Evolutionary conservation across 2,888 invertebrate genomes (phyloP).

Genomic region (Hermodice carunculata): DNA sequence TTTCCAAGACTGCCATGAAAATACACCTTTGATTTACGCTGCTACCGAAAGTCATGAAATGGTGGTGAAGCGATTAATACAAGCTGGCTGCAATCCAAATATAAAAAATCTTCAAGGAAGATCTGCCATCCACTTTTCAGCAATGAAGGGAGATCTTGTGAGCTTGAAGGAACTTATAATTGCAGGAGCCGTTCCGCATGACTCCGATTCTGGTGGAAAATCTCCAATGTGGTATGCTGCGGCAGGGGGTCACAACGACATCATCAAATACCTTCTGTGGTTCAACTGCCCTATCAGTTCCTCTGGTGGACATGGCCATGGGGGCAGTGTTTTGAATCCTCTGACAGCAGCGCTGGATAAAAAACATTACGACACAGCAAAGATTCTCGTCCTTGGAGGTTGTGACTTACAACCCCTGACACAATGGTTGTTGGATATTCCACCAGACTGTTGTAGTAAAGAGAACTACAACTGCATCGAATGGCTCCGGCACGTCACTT

Average conservation of each 20-base stretch:
- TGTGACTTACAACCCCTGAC: slow-evolving; percentile 13
- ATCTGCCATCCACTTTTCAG: slow-evolving; percentile 29
- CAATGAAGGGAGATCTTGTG: slow-evolving; percentile 15
- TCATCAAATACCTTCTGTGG: slow-evolving; percentile 12
- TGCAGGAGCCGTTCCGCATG: slow-evolving; percentile 2
- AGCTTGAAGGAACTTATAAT: slow-evolving; percentile 19
- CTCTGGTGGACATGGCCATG: background rate
- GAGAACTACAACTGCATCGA: no score
- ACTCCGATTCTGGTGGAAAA: slow-evolving; percentile 17
- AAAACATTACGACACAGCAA: slow-evolving; percentile 21
- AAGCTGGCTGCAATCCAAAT: slow-evolving; percentile 22
- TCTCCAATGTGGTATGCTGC: slow-evolving; percentile 29
- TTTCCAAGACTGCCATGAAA: slow-evolving; percentile 60
- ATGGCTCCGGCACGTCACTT: no score
- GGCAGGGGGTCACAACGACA: slow-evolving; percentile 14
- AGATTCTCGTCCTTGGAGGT: slow-evolving; percentile 29
- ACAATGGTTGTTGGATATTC: slow-evolving; percentile 24
- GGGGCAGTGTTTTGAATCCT: slow-evolving; percentile 17
- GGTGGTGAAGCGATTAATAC: slow-evolving; percentile 20
- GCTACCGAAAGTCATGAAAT: slow-evolving; percentile 21
- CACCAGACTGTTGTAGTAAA: no score
- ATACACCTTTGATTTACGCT: slow-evolving; percentile 60
- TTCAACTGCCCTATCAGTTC: slow-evolving; percentile 7
- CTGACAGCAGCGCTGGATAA: slow-evolving; percentile 27
- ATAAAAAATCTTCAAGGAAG: slow-evolving; percentile 17